Evolutionary conservation across 2,113 vertebrate genomes (phyloP), one percentile per base, ranked within the genome.

Genomic region (Salvelinus fontinalis): DNA sequence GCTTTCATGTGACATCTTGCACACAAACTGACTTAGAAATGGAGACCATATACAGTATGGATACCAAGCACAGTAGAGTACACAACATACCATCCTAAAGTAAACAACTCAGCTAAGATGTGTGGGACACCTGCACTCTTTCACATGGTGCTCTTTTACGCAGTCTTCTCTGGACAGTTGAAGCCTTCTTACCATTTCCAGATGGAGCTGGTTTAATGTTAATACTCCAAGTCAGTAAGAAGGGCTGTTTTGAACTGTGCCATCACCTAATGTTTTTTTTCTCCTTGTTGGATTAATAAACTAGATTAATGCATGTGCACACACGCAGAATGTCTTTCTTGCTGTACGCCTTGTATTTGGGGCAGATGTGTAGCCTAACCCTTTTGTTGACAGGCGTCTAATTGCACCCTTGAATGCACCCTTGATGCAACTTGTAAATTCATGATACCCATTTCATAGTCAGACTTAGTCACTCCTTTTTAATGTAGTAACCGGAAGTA

Each of bases 391-490:
- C n/a, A 24, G 54, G 54, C 8, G 2, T 22, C n/a, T 60, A 7
- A 5, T 62, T 62, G 59, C 8, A 26, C 26, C 26, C 26, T 9
- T 24, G 59, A 22, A 24, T 62, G 59, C n/a, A n/a, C n/a, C n/a
- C n/a, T 62, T 62, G n/a, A 24, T 22, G 22, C n/a, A 62, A 22
- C 20, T 62, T 54, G 51, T 54, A 54, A 54, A 54, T 54, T 24
- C 29, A 34, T 39, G 29, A 9, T 9, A 16, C 31, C 16, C 20
- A 9, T 20, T 68, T 39, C 31, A 18, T 54, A 31, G 31, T 39
- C 16, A 0, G 4, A 7, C 11, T 16, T 39, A 73, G 66, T 82
- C 81, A 65, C 49, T 48, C 5, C 16, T 81, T n/a, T n/a, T 74
- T 74, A 57, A 29, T 81, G 11, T 12, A 59, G 65, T 51, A 76